These are phyloP conservation scores for Oegoconia quadripuncta DNA, from an alignment of 2,888 invertebrate species.

Conservation along the genomic window DNA sequence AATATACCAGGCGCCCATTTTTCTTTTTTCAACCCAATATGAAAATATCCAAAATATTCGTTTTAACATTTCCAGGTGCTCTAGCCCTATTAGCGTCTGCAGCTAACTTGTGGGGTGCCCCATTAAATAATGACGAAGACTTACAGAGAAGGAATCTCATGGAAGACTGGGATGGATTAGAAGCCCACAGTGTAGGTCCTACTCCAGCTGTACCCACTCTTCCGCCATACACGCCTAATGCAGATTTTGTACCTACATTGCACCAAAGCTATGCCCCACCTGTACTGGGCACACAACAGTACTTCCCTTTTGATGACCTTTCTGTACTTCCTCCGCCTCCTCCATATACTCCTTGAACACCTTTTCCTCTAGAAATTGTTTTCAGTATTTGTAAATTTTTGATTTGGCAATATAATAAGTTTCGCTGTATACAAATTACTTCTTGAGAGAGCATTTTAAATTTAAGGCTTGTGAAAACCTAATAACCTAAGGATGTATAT, in stretches of 20 bases:
- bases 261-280: slow-evolving; percentile 58
- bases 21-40: too few relatives aligned
- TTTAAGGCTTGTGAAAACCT: slow-evolving; percentile 61
- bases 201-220: slow-evolving; percentile 77
- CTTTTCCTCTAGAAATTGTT: background rate
- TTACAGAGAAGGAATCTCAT: slow-evolving; percentile 77
- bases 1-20: too few relatives aligned
- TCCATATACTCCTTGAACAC: slow-evolving; percentile 70
- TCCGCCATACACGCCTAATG: slow-evolving; percentile 80
- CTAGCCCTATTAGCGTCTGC: slow-evolving; percentile 84
- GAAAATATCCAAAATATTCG: too few relatives aligned
- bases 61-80: slow-evolving; percentile 82
- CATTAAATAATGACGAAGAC: slow-evolving; percentile 65
- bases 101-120: slow-evolving; percentile 82
- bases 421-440: slow-evolving; percentile 41
- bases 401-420: slow-evolving; percentile 14
- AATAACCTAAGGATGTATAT: background rate
- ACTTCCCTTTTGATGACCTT: slow-evolving; percentile 71
- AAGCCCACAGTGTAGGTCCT: slow-evolving; percentile 79
- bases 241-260: slow-evolving; percentile 50
- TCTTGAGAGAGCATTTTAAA: slow-evolving; percentile 58
- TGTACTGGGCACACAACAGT: slow-evolving; percentile 60
- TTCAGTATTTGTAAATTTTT: slow-evolving; percentile 5
- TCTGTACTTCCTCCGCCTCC: slow-evolving; percentile 73
- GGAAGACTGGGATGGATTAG: slow-evolving; percentile 81